A percentile compares a stretch with the other conserved stretches of the same genome.
Evolutionary conservation across 2,797 vertebrate genomes (phyloP).

Genomic region (Rhinoraja longicauda): DNA sequence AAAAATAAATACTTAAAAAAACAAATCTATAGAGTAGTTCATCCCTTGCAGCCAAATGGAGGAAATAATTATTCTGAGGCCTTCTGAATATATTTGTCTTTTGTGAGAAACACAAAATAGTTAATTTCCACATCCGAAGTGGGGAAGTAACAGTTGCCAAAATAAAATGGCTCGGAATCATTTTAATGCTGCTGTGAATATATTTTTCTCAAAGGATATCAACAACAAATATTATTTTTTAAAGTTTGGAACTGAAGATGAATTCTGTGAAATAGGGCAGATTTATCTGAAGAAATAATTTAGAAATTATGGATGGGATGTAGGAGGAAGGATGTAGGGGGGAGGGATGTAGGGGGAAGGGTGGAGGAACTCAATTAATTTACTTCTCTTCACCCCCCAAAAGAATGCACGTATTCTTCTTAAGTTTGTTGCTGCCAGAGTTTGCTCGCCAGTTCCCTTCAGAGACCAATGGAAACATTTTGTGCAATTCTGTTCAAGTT

Average conservation of each 20-base stretch:
- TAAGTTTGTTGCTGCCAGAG: background rate
- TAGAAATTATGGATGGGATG: background rate
- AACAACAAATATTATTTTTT: background rate
- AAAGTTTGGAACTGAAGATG: background rate
- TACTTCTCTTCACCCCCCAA: background rate
- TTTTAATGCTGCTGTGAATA: background rate
- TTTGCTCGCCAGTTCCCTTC: background rate
- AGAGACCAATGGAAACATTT: constrained; percentile 12
- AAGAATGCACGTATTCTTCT: background rate
- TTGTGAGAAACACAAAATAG: constrained; percentile 3
- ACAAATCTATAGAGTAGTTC: no score
- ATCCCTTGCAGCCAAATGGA: no score
- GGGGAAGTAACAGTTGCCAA: constrained; percentile 3
- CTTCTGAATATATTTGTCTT: background rate
- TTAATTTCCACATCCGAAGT: background rate
- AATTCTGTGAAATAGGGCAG: background rate
- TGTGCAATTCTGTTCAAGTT: constrained; percentile 9
- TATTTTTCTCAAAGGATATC: background rate
- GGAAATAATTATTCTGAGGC: no score
- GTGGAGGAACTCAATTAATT: background rate
- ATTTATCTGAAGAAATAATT: background rate
- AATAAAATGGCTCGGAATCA: background rate
- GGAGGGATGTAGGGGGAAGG: background rate
- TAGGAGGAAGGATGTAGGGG: background rate
- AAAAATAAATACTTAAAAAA: no score